A percentile compares a stretch with the other conserved stretches of the same genome.
Conservation (phyloP, 2,113 vertebrate species). For the Halcyon malimbica region DNA sequence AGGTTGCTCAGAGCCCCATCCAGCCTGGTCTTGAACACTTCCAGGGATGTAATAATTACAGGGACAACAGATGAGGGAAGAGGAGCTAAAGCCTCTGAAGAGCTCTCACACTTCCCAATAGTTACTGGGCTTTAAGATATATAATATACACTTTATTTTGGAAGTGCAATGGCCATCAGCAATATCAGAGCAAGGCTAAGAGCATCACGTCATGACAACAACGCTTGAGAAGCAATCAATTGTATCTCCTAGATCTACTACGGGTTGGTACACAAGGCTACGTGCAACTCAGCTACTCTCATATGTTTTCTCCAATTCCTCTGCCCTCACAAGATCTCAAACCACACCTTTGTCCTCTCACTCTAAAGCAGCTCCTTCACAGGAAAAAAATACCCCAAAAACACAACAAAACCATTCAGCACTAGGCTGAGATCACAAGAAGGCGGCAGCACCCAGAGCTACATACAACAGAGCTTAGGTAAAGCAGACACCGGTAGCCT, state of each 20-base stretch:
- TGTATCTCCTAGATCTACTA: not conserved
- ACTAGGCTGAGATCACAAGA: not conserved
- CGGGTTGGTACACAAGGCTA: not conserved
- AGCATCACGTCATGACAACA: rapidly evolving
- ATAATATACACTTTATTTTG: not conserved
- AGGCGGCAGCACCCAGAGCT: not conserved
- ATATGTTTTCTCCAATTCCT: not conserved
- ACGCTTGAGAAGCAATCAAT: not conserved
- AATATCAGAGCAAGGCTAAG: not conserved
- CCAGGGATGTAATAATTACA: too few species aligned
- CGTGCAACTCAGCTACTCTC: not conserved
- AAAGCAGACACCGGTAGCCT: slow-evolving; percentile 8
- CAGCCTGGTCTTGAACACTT: too few species aligned
- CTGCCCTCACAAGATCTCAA: not conserved
- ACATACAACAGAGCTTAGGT: not conserved
- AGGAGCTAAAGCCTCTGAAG: not conserved
- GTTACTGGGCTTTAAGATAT: not conserved
- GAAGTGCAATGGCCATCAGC: not conserved
- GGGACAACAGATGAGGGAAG: not conserved
- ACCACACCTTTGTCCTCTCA: not conserved
- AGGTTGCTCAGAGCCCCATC: too few species aligned
- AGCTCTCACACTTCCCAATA: not conserved
- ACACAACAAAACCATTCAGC: not conserved
- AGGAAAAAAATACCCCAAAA: not conserved
- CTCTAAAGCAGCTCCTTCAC: not conserved